Evolutionary conservation across 2,888 invertebrate genomes (phyloP).

Genomic region (Drosophila subsilvestris): DNA sequence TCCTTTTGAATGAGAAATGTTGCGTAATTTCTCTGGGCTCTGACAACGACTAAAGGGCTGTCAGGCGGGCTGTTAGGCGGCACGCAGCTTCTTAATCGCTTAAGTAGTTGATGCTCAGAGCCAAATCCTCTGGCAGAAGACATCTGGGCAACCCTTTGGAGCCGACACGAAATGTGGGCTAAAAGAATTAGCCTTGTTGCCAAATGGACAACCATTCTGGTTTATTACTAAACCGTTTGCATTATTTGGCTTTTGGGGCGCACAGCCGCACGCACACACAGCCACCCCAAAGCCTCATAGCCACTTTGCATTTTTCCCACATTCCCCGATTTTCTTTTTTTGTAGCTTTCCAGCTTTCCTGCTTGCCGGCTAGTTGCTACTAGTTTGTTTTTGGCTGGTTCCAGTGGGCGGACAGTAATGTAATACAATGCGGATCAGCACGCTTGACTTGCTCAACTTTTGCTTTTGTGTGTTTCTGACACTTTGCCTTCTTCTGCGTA

Average conservation of each 20-base stretch:
- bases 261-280: no score
- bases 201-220: constrained; percentile 32
- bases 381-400: constrained; percentile 45
- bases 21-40: constrained; percentile 39
- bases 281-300: constrained; percentile 3
- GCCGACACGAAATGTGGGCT: constrained; percentile 34
- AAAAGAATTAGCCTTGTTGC: constrained; percentile 43
- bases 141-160: constrained; percentile 32
- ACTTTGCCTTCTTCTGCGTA: constrained; percentile 48
- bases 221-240: constrained; percentile 56
- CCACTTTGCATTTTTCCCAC: constrained; percentile 42
- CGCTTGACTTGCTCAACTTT: constrained; percentile 71
- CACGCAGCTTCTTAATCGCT: constrained; percentile 41
- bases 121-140: constrained; percentile 6
- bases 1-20: constrained; percentile 23
- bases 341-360: constrained; percentile 16
- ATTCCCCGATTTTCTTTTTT: constrained; percentile 19
- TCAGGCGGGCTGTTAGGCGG: constrained; percentile 17
- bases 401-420: constrained; percentile 43
- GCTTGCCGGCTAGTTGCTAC: constrained; percentile 33
- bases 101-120: constrained; percentile 34
- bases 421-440: constrained; percentile 60
- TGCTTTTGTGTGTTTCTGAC: constrained; percentile 64
- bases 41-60: constrained; percentile 43
- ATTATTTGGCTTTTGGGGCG: constrained; percentile 44